Evolutionary conservation across 2,113 vertebrate genomes (phyloP).

Genomic region (Mesoclemmys tuberculata): DNA sequence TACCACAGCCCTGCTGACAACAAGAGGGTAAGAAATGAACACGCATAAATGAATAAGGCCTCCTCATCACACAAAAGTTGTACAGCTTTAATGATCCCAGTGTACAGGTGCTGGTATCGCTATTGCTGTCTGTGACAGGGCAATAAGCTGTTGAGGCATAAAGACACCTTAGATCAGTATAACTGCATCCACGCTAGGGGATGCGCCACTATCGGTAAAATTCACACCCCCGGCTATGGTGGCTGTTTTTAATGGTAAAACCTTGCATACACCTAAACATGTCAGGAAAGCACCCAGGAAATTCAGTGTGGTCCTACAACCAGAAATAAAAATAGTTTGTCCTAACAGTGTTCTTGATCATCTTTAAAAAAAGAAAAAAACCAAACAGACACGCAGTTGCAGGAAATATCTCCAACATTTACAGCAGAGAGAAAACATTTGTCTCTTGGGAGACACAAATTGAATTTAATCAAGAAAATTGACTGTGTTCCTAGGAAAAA

Average conservation of each 20-base stretch:
- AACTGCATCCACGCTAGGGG: background rate
- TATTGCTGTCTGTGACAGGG: background rate
- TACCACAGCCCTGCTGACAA: slow-evolving; percentile 98
- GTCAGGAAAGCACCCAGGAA: background rate
- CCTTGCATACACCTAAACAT: background rate
- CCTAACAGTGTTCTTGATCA: background rate
- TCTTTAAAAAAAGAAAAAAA: background rate
- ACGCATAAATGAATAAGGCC: background rate
- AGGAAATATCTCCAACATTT: background rate
- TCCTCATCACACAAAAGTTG: background rate
- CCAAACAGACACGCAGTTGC: background rate
- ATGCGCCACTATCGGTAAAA: background rate
- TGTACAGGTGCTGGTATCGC: background rate
- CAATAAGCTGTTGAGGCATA: background rate
- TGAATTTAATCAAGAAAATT: background rate
- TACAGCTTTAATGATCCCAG: background rate
- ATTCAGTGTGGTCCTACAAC: background rate
- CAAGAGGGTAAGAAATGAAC: slow-evolving; percentile 84
- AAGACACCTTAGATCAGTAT: background rate
- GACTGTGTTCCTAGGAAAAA: background rate
- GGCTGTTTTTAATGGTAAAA: too few relatives aligned
- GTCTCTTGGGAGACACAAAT: background rate
- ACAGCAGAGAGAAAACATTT: background rate
- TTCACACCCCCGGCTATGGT: too few relatives aligned
- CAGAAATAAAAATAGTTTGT: background rate